Base-by-base conservation (phyloP, 1,140 invertebrate species). In the Rhynchophorus ferrugineus region DNA sequence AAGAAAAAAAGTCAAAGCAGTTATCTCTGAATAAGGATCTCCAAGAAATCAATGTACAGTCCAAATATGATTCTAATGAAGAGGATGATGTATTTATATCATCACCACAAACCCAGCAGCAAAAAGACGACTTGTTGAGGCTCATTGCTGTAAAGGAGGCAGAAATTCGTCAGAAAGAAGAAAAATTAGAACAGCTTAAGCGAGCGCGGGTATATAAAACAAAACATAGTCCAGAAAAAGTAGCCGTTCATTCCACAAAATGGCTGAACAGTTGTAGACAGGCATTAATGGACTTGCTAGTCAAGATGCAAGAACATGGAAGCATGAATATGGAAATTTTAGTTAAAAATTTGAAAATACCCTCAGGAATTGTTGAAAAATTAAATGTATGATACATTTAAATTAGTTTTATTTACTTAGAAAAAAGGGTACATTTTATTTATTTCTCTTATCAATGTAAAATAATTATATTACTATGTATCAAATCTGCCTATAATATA, bases 251-350 rank as follows among this genome's bases (percentile, higher is more conserved):
- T 14, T 54, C 56, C 11, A 36, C 49, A 11, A 22, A 39, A 11
- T 63, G 56, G 58, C 45, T 53, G 42, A 21, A 48, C 11, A 56
- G 57, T 1, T 61, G 57, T 58, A 21, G 47, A 22, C 13, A 9
- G 11, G 57, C 47, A 1, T 37, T 64, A 14, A 44, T 42, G 11
- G 55, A 60, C 14, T 47, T 64, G 11, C 43, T 61, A 8, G 13
- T 14, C 5, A 52, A 55, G 14, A 46, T 62, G 43, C 51, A 61
- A 16, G 39, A 49, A 42, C 54, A 64, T 38, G 53, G 36, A 2
- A 21, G 34, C 13, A 62, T 62, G 13, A 56, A 59, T 24, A 60
- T 62, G 59, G 17, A 41, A 9, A 57, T 36, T 1, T 45, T 62
- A 33, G 51, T 64, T 19, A 44, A 33, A 7, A 59, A 59, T 21